Percentiles rank a stretch among this genome's conserved stretches.
These are phyloP conservation scores for Montipora cactus DNA, from an alignment of 64 coral and sea anemone species.

Conservation along the genomic window DNA sequence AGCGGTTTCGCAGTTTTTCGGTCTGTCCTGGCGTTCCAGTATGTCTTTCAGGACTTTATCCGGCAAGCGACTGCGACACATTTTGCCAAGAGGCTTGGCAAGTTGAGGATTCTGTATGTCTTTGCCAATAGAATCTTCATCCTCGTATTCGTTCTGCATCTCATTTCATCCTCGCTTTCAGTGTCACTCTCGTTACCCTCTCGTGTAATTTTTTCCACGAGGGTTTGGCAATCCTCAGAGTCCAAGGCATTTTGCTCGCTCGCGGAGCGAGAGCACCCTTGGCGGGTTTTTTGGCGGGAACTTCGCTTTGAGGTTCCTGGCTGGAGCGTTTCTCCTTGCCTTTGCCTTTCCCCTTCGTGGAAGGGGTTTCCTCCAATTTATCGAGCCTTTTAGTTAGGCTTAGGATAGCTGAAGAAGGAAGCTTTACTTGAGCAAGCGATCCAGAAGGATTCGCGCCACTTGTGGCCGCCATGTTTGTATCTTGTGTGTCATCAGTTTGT, in stretches of 20 bases:
- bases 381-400: not conserved
- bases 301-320: not conserved
- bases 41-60: slow-evolving; percentile 66
- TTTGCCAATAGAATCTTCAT: slow-evolving; percentile 11
- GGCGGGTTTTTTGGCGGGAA: too few species aligned
- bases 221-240: too few species aligned
- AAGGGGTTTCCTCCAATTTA: slow-evolving; percentile 4
- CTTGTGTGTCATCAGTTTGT: too few species aligned
- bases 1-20: slow-evolving; percentile 59
- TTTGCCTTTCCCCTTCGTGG: slow-evolving; percentile 12
- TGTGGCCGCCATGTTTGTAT: too few species aligned
- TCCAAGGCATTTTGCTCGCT: too few species aligned
- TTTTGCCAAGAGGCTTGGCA: slow-evolving; percentile 53
- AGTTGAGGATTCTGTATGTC: slow-evolving; percentile 22
- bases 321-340: not conserved
- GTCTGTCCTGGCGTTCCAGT: slow-evolving; percentile 44
- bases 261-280: too few species aligned
- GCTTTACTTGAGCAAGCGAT: too few species aligned
- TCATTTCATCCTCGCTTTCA: not conserved
- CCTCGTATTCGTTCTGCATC: slow-evolving; percentile 40
- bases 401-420: too few species aligned
- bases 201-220: not conserved
- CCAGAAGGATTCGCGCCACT: too few species aligned
- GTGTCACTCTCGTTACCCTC: not conserved
- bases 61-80: slow-evolving; percentile 48